Evolutionary conservation across 1,140 invertebrate genomes (phyloP).

Genomic region (Lasaia peninsularis): DNA sequence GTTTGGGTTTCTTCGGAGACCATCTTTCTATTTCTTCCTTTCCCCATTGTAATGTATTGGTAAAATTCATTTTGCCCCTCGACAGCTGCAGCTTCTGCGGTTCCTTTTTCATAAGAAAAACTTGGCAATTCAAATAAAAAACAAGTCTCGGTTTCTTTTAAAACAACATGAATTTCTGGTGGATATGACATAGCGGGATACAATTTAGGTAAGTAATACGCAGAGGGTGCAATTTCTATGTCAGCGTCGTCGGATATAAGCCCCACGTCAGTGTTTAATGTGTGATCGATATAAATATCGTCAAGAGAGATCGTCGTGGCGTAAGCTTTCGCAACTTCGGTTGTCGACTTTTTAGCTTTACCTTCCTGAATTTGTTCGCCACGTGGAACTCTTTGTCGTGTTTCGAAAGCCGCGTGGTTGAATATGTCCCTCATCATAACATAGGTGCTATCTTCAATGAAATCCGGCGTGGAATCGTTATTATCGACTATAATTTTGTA

Average conservation of each 20-base stretch:
- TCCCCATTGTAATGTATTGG: conserved; percentile 80
- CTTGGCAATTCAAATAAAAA: conserved; percentile 82
- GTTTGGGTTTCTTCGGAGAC: conserved; percentile 83
- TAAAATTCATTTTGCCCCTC: conserved; percentile 82
- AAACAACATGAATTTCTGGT: conserved; percentile 77
- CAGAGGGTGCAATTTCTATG: conserved; percentile 66
- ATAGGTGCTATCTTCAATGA: conserved; percentile 44
- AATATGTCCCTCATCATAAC: conserved; percentile 47
- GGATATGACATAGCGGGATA: conserved; percentile 54
- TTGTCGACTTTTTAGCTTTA: conserved; percentile 31
- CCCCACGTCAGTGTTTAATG: conserved; percentile 57
- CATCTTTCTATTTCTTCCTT: conserved; percentile 80
- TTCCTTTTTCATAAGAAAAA: conserved; percentile 79
- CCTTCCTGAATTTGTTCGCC: conserved; percentile 40
- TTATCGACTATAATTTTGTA: conserved; percentile 39
- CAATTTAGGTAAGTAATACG: conserved; percentile 71
- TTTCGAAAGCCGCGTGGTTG: conserved; percentile 55
- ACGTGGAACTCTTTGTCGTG: conserved; percentile 28
- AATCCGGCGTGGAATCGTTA: conserved; percentile 46
- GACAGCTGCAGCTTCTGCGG: conserved; percentile 75
- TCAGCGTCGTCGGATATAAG: conserved; percentile 33
- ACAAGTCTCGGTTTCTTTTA: conserved; percentile 82
- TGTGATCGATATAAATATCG: conserved; percentile 70
- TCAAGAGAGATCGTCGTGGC: conserved; percentile 68
- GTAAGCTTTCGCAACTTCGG: conserved; percentile 51